A percentile compares a stretch with the other conserved stretches of the same genome.
Conservation (phyloP, 1,140 invertebrate species). For the Bradynema listronoti region DNA sequence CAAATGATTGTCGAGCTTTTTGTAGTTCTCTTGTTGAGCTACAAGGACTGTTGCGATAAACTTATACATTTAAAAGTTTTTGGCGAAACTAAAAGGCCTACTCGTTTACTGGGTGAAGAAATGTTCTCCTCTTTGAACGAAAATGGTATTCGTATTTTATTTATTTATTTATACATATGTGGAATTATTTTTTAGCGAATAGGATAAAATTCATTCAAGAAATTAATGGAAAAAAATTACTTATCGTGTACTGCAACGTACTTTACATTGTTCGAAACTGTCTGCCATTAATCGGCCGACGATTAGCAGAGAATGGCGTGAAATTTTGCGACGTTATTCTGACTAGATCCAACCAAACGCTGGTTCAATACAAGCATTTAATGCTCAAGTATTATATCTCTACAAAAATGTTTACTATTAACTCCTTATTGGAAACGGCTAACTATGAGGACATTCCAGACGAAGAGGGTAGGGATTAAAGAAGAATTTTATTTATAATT, state of each 20-base stretch:
- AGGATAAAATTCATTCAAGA: slow-evolving; percentile 18
- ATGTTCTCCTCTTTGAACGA: slow-evolving; percentile 1
- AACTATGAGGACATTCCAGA: slow-evolving; percentile 41
- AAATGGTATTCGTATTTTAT: too few species aligned
- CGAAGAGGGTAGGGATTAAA: slow-evolving; percentile 41
- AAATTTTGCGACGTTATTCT: slow-evolving; percentile 51
- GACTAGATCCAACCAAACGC: slow-evolving; percentile 40
- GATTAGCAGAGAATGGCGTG: slow-evolving; percentile 49
- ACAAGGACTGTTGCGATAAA: slow-evolving; percentile 47
- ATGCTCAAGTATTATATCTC: slow-evolving; percentile 40
- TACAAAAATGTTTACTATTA: slow-evolving; percentile 34
- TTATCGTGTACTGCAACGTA: slow-evolving; percentile 52
- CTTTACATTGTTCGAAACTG: slow-evolving; percentile 50
- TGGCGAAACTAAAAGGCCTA: slow-evolving; percentile 27
- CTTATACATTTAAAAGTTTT: slow-evolving; percentile 32
- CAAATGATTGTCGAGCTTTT: slow-evolving; percentile 44
- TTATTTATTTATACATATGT: not conserved
- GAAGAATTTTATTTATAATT: too few species aligned
- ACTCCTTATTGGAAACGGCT: slow-evolving; percentile 34
- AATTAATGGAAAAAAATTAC: slow-evolving; percentile 34
- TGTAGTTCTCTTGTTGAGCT: slow-evolving; percentile 31
- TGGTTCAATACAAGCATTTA: slow-evolving; percentile 30
- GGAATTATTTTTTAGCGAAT: not conserved
- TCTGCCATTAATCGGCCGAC: slow-evolving; percentile 43
- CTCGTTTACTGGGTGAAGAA: slow-evolving; percentile 16